These are phyloP conservation scores for Oxycera nigricornis DNA, from an alignment of 2,888 invertebrate genomes.

Conservation along the genomic window DNA sequence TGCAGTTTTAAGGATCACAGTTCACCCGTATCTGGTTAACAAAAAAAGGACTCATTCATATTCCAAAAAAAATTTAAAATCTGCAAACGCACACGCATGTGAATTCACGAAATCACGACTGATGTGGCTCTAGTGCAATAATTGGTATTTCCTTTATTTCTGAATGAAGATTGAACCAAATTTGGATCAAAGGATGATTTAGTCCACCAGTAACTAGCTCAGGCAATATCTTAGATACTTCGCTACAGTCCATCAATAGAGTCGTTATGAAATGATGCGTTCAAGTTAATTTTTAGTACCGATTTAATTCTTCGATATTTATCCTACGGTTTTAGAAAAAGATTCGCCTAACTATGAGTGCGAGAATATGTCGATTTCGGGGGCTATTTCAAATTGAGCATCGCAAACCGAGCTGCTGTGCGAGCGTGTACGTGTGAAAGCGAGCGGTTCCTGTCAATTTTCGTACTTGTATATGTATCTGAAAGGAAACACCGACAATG, in stretches of 20 bases:
- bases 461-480: constrained; percentile 27
- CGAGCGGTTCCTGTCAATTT: constrained; percentile 36
- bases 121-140: neutral
- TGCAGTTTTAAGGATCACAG: too few species aligned
- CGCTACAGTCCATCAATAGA: too few species aligned
- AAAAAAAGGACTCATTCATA: too few species aligned
- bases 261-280: too few species aligned
- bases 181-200: too few species aligned
- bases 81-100: constrained; percentile 20
- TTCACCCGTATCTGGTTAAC: too few species aligned
- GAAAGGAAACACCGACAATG: constrained; percentile 30
- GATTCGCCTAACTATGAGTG: constrained; percentile 17
- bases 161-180: too few species aligned
- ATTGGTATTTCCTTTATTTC: neutral
- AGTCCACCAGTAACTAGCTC: too few species aligned
- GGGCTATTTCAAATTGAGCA: constrained; percentile 30
- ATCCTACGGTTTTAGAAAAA: constrained; percentile 35
- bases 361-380: constrained; percentile 22
- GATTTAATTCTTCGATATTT: constrained; percentile 1
- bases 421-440: constrained; percentile 22
- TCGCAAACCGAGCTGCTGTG: constrained; percentile 17
- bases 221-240: too few species aligned
- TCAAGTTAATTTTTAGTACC: constrained; percentile 11
- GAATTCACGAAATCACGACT: neutral
- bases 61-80: too few species aligned